phyloP scores from a whole-genome alignment of 2,797 vertebrate species.

The Mastacembelus armatus region DNA sequence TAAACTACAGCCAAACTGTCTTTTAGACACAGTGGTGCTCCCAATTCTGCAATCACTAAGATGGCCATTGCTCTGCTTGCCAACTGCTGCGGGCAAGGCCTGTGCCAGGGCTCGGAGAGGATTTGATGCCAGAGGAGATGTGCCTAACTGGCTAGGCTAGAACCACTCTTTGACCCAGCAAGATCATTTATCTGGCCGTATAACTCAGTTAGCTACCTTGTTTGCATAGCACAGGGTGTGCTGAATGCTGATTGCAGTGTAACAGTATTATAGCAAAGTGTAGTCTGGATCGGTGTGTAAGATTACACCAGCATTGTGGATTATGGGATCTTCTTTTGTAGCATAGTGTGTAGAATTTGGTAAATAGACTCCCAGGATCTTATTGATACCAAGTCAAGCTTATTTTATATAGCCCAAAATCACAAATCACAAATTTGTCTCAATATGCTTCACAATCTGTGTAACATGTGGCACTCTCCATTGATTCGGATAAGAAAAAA shows the following conservation, averaged over 20 bases:
- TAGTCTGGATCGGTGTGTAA: background rate
- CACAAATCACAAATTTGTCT: too few species aligned
- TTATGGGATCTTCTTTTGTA: background rate
- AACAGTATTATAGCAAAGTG: background rate
- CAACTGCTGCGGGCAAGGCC: slow-evolving; percentile 64
- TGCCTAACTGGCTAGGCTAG: slow-evolving; percentile 55
- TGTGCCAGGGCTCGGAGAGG: slow-evolving; percentile 61
- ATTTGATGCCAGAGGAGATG: slow-evolving; percentile 63
- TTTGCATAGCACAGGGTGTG: slow-evolving; percentile 40
- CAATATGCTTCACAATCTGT: too few species aligned
- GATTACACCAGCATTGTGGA: background rate
- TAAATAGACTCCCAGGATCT: background rate
- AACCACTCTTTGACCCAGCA: slow-evolving; percentile 46
- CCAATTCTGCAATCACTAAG: slow-evolving; percentile 63
- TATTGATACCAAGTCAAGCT: too few species aligned
- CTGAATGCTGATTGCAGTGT: slow-evolving; percentile 16
- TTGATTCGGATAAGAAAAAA: too few species aligned
- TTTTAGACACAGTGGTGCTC: slow-evolving; percentile 67
- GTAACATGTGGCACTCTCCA: too few species aligned
- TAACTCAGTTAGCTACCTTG: slow-evolving; percentile 43
- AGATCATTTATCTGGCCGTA: slow-evolving; percentile 62
- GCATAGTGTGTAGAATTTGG: background rate
- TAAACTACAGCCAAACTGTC: slow-evolving; percentile 73
- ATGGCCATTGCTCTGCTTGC: slow-evolving; percentile 59
- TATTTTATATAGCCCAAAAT: too few species aligned